Evolutionary conservation across 2,888 invertebrate species (phyloP).

Genomic region (Troides oblongomaculatus): DNA sequence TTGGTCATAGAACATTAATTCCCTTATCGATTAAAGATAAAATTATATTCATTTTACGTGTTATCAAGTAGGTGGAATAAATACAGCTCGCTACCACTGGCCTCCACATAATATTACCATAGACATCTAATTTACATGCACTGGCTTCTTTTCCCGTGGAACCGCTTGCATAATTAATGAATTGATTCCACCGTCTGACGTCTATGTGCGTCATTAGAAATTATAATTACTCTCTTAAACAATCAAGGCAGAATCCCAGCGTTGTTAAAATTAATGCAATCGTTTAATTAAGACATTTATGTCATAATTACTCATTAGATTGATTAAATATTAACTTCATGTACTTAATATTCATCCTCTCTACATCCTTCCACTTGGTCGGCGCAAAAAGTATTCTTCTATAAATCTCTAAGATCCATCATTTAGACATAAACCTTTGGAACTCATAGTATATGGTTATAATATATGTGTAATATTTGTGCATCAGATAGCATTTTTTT

Average conservation of each 20-base stretch:
- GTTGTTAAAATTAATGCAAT: not conserved
- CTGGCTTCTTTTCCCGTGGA: constrained; percentile 13
- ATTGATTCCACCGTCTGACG: constrained; percentile 1
- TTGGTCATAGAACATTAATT: constrained; percentile 26
- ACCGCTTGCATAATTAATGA: constrained; percentile 24
- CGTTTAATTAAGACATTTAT: not conserved
- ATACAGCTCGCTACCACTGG: constrained; percentile 11
- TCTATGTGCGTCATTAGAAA: constrained; percentile 13
- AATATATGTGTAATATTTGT: too few relatives aligned
- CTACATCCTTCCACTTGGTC: too few relatives aligned
- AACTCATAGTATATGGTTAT: too few relatives aligned
- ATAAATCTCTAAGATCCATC: too few relatives aligned
- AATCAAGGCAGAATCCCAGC: not conserved
- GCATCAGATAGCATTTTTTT: too few relatives aligned
- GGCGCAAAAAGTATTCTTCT: too few relatives aligned
- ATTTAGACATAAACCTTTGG: too few relatives aligned
- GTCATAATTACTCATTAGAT: too few relatives aligned
- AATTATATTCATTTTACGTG: constrained; percentile 11
- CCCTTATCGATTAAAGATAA: constrained; percentile 21
- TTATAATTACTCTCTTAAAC: constrained; percentile 20
- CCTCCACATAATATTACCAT: constrained; percentile 23
- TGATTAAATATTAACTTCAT: too few relatives aligned
- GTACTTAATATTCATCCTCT: too few relatives aligned
- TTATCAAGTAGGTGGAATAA: constrained; percentile 10
- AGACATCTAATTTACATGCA: constrained; percentile 20